Evolutionary conservation across 2,113 vertebrate species (phyloP), one percentile per base, ranked within the genome.

Genomic region (Nesogale talazaci): DNA sequence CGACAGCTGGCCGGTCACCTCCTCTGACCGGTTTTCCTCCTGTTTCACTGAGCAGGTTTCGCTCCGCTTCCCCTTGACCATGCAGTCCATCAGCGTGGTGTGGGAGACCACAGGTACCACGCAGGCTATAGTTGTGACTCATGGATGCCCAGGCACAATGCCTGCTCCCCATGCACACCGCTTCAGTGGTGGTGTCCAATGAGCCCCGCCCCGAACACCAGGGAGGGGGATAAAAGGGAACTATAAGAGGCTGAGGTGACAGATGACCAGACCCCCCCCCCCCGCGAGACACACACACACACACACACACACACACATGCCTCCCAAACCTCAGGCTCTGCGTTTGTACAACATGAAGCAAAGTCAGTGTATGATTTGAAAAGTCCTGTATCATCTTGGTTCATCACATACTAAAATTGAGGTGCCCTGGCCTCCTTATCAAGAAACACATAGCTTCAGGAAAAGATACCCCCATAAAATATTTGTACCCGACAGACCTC

Each of bases 41-140:
- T 1, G 4, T 15, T 1, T n/a, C 78, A 25, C 34, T 65, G 76
- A 82, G 42, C 27, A 59, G 2, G 23, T 52, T 56, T 19, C 57
- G 29, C 4, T 83, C 31, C 40, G 63, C 42, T 38, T 46, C 2
- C 67, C 75, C 12, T 12, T 23, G 7, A 89, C 59, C 9, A 1
- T 16, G 38, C 20, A 3, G 12, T 11, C 42, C 34, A 0, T 0
- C 1, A 6, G 7, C 14, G 61, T 27, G 22, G 20, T 6, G 11
- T 42, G 6, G 69, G 36, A 5, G 65, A 34, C 19, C 59, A 22
- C 14, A 3, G 16, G 12, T 3, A 6, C 59, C 38, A 0, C 36
- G 11, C 52, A 74, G 84, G 27, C 76, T 70, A 46, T 56, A 9
- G 11, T 6, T 36, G 3, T 42, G 46, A 17, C 27, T 20, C 27